Evolutionary conservation across 2,797 vertebrate genomes (phyloP), one percentile per base, ranked within the genome.

Genomic region (Taenioides sp.): DNA sequence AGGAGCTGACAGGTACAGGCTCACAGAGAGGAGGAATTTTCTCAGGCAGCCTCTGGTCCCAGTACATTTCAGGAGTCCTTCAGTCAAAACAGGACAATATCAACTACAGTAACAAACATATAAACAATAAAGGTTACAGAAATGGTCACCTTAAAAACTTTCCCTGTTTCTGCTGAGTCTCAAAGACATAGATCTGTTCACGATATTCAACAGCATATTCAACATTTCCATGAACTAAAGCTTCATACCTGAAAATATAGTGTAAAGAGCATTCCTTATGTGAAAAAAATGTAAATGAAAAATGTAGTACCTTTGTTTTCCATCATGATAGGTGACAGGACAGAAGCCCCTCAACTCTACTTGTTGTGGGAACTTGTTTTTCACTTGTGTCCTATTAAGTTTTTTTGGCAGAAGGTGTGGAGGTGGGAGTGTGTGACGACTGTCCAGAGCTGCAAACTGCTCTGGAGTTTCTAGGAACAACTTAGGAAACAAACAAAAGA

Each of bases 271-370:
- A 22, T 49, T 43, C 10, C 34, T 11, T 43, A 23, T 65, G 23
- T 50, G 34, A 34, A 34, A 9, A 34, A 34, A 37, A 37, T 27
- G 25, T 43, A 9, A 57, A 16, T 6, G 28, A 3, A 5, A 10
- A 40, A 66, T 27, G 52, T 7, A 55, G 28, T 93, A 96, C 98
- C 96, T 98, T 80, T 94, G 93, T 12, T 95, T 94, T 71, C 96
- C 98, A 28, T 98, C 95, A 78, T 92, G 80, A 77, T 96, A 99
- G 63, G 96, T 96, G 82, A 99, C 96, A 0, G 97, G 94, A 76
- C 98, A 99, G 87, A 95, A 98, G 63, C 97, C 96, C 74, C 94
- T 95, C 92, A 99, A 91, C 88, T 98, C 96, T 22, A 93, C 93
- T 66, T 93, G 92, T 77, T 87, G 84, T 57, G 96, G 97, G 83